These are phyloP conservation scores for Andrena cerasifolii DNA, from an alignment of 1,140 invertebrate species.

Conservation along the genomic window DNA sequence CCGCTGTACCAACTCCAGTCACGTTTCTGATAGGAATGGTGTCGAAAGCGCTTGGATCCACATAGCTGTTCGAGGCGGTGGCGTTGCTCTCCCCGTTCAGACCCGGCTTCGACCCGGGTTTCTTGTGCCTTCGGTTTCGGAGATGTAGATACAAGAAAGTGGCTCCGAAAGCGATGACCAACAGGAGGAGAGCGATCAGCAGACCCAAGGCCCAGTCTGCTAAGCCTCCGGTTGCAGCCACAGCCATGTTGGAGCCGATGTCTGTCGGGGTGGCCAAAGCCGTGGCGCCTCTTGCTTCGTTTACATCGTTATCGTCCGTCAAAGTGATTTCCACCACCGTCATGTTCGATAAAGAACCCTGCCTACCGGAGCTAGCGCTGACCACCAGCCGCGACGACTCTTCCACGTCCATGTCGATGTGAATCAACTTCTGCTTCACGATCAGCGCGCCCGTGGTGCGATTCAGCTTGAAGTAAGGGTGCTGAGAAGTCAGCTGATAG, in stretches of 20 bases:
- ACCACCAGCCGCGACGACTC: conserved; percentile 88
- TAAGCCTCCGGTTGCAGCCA: conserved; percentile 86
- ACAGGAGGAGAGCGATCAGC: conserved; percentile 90
- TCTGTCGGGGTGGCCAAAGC: conserved; percentile 87
- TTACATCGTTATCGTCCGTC: conserved; percentile 83
- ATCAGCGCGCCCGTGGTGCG: conserved; percentile 93
- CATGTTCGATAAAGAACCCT: conserved; percentile 92
- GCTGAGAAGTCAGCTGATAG: conserved; percentile 92
- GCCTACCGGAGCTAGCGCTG: conserved; percentile 93
- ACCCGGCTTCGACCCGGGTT: conserved; percentile 88
- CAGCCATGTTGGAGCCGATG: conserved; percentile 78
- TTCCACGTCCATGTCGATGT: conserved; percentile 84
- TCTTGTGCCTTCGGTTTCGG: conserved; percentile 91
- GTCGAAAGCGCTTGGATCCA: conserved; percentile 92
- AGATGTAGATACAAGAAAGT: conserved; percentile 93
- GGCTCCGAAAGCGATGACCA: conserved; percentile 91
- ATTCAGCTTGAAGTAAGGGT: conserved; percentile 95
- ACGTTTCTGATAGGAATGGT: conserved; percentile 90
- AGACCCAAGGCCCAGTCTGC: conserved; percentile 94
- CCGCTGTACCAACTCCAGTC: conserved; percentile 65
- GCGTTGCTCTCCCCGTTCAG: conserved; percentile 86
- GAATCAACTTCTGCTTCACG: conserved; percentile 89
- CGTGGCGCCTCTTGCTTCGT: conserved; percentile 85
- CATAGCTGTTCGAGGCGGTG: conserved; percentile 89
- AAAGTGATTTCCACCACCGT: conserved; percentile 92